phyloP scores from a whole-genome alignment of 2,797 vertebrate species.

The Phataginus tricuspis region DNA sequence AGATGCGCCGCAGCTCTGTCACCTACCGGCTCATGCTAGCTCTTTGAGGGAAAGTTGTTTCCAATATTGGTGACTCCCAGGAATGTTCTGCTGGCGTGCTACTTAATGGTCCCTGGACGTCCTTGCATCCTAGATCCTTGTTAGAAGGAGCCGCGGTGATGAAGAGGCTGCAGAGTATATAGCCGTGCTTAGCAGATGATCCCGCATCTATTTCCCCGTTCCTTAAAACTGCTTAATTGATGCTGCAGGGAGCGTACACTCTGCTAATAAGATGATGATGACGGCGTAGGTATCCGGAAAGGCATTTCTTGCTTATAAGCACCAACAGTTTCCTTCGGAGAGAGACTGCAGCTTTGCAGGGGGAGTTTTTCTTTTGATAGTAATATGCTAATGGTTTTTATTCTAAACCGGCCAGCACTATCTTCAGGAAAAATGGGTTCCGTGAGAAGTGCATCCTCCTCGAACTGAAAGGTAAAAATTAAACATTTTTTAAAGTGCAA shows the following conservation, averaged over 20 bases:
- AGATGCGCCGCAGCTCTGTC: conserved; percentile 61
- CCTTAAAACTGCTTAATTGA: conserved; percentile 74
- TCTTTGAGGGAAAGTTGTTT: conserved; percentile 64
- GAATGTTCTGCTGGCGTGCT: conserved; percentile 10
- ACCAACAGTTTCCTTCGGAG: background rate
- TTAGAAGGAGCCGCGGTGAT: conserved; percentile 65
- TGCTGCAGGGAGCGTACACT: conserved; percentile 32
- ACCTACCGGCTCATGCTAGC: conserved; percentile 42
- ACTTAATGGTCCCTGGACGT: conserved; percentile 58
- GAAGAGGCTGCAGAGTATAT: conserved; percentile 40
- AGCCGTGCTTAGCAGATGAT: conserved; percentile 43
- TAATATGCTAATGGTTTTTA: conserved; percentile 73
- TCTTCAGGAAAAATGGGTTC: conserved; percentile 53
- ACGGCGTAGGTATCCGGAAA: conserved; percentile 45
- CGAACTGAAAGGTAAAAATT: conserved; percentile 72
- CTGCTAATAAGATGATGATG: conserved; percentile 50
- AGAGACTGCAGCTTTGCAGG: conserved; percentile 22
- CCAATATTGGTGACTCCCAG: conserved; percentile 56
- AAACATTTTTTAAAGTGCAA: conserved; percentile 18
- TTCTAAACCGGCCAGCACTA: conserved; percentile 67
- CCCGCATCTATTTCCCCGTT: conserved; percentile 32
- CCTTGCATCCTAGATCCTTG: conserved; percentile 54
- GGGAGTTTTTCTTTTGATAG: conserved; percentile 25
- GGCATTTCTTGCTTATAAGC: conserved; percentile 41
- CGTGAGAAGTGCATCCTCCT: conserved; percentile 45